Evolutionary conservation across 2,888 invertebrate genomes (phyloP), one percentile per base, ranked within the genome.

Genomic region (Sisyra terminalis): DNA sequence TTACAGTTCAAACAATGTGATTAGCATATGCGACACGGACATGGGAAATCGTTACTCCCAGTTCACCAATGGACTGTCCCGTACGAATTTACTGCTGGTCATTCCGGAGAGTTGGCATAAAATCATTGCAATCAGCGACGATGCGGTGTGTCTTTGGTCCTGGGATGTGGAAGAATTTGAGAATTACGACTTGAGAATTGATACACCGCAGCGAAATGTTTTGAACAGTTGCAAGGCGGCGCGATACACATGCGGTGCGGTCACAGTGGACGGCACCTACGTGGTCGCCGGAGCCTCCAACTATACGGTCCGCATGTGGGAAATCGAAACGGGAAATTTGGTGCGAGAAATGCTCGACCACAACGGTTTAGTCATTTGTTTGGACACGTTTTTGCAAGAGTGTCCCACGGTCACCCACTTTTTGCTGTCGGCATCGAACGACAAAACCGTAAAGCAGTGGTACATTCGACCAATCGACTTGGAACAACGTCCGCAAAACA

Each of bases 261-360:
- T 65, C 17, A 65, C 65, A 3, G 54, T 59, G 31, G 66, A 67
- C 49, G 60, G 61, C 2, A 51, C 55, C 34, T 65, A 61, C 50
- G 52, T 68, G 40, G 57, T 67, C 32, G 53, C 59, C 35, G 63
- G 59, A 11, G 61, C 65, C 39, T 58, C 60, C 3, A 56, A 57
- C 44, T 58, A 61, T 37, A 57, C 54, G n/a, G 57, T 68, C 18
- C 58, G 55, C 35, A 58, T 67, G 43, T 64, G 60, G 57, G 53
- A 63, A 45, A 50, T 59, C 14, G 51, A 54, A n/a, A 50, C 50
- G 7, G 45, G 45, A 7, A 44, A 46, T 15, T 46, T 48, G 11
- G 48, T 53, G 32, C 49, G 51, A 35, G 50, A 52, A 45, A 51
- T 52, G 43, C 36, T 49, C 35, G 52, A 52, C 34, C 51, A 51